These are phyloP conservation scores for Halcyon malimbica DNA, from an alignment of 2,113 vertebrate species.

Conservation along the genomic window DNA sequence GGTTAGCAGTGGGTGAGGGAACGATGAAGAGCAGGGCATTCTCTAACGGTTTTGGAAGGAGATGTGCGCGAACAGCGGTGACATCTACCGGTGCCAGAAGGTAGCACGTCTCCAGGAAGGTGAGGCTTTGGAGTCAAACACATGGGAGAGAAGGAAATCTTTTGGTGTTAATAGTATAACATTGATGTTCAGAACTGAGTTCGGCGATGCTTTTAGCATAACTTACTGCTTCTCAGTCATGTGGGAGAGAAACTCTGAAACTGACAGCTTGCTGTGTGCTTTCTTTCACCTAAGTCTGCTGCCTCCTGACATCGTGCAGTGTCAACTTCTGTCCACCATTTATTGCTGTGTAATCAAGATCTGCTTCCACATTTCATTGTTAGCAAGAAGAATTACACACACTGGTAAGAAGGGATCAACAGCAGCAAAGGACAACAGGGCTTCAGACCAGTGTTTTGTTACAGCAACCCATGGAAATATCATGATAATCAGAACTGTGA, in stretches of 20 bases:
- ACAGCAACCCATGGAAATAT: not conserved
- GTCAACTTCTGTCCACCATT: not conserved
- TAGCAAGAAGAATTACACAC: not conserved
- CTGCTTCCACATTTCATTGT: not conserved
- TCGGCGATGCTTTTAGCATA: fast-evolving
- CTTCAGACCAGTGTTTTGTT: not conserved
- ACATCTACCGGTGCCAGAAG: not conserved
- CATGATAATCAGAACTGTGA: not conserved
- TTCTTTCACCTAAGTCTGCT: fast-evolving
- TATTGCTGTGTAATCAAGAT: not conserved
- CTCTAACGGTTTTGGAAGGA: not conserved
- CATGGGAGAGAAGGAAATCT: not conserved
- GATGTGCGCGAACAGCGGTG: not conserved
- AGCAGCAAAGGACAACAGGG: not conserved
- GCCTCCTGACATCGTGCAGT: not conserved
- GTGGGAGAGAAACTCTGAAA: not conserved
- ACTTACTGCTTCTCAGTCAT: not conserved
- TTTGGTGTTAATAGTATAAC: fast-evolving
- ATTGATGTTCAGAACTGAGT: not conserved
- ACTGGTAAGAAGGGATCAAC: not conserved
- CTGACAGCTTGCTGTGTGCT: not conserved
- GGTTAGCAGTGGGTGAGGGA: fast-evolving
- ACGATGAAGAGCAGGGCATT: fast-evolving
- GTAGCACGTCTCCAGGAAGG: not conserved
- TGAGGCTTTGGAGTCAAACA: fast-evolving